A percentile compares a stretch with the other conserved stretches of the same genome.
These are phyloP conservation scores for Pteruthius melanotis DNA, from an alignment of 2,113 vertebrate species.

Conservation along the genomic window DNA sequence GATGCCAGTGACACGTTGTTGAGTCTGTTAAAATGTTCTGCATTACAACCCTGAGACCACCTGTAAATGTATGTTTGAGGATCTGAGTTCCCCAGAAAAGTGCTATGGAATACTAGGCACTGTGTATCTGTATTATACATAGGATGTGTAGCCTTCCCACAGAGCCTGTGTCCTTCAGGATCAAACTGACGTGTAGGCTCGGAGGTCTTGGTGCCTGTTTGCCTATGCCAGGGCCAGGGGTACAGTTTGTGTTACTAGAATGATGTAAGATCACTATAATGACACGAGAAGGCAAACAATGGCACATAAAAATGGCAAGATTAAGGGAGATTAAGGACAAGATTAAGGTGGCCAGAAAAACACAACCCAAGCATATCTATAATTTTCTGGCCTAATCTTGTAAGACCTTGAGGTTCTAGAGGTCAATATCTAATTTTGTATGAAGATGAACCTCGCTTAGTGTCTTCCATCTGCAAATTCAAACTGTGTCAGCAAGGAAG, in stretches of 20 bases:
- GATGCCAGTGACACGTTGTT: background rate
- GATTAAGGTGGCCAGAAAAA: background rate
- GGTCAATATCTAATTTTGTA: background rate
- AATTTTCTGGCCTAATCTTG: background rate
- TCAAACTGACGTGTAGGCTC: background rate
- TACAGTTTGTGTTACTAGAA: background rate
- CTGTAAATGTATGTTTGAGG: background rate
- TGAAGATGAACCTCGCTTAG: background rate
- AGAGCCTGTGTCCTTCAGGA: background rate
- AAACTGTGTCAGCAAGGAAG: background rate
- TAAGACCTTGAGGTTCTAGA: background rate
- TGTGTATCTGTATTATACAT: background rate
- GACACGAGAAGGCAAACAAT: background rate
- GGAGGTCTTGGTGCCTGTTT: background rate
- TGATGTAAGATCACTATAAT: background rate
- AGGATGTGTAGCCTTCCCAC: background rate
- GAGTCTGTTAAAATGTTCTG: background rate
- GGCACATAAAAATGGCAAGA: background rate
- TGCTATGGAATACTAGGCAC: background rate
- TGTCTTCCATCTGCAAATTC: background rate
- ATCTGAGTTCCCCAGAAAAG: background rate
- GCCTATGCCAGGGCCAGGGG: background rate
- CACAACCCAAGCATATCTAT: background rate
- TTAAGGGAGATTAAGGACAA: background rate
- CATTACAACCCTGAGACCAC: background rate